Percentiles rank a stretch among this genome's conserved stretches.
These are phyloP conservation scores for Porites evermanni DNA, from an alignment of 92 coral and sea anemone species.

Conservation along the genomic window DNA sequence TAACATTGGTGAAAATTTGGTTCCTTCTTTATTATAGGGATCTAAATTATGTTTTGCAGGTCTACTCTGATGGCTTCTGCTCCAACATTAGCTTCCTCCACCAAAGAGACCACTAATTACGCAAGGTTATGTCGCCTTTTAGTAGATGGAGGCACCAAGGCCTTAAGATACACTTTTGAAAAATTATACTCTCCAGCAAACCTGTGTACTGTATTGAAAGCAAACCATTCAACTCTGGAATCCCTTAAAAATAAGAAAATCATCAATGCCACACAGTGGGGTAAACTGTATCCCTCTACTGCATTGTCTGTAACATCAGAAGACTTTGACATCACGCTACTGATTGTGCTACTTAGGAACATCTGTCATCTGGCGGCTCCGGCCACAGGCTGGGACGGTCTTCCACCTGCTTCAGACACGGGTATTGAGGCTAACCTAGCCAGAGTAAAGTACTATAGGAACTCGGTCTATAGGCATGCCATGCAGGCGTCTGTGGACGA, in stretches of 20 bases:
- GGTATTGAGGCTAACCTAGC: conserved; percentile 49
- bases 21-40: too few species aligned
- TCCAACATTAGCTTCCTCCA: not conserved
- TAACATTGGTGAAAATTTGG: too few species aligned
- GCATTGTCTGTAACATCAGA: not conserved
- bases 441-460: conserved; percentile 45
- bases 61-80: not conserved
- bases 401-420: conserved; percentile 33
- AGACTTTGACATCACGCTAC: conserved; percentile 26
- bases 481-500: conserved; percentile 31
- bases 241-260: conserved; percentile 28
- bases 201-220: conserved; percentile 9
- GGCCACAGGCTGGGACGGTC: conserved; percentile 41
- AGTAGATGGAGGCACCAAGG: conserved; percentile 4
- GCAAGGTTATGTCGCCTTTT: too few species aligned
- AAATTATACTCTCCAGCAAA: conserved; percentile 30
- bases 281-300: conserved; percentile 29
- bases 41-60: too few species aligned
- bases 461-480: conserved; percentile 42
- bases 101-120: too few species aligned
- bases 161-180: conserved; percentile 29
- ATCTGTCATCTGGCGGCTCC: conserved; percentile 24
- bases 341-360: conserved; percentile 48
- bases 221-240: not conserved
- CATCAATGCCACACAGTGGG: conserved; percentile 24